A percentile compares a stretch with the other conserved stretches of the same genome.
Conservation (phyloP, 2,888 invertebrate species). For the Lumbricus terrestris region DNA sequence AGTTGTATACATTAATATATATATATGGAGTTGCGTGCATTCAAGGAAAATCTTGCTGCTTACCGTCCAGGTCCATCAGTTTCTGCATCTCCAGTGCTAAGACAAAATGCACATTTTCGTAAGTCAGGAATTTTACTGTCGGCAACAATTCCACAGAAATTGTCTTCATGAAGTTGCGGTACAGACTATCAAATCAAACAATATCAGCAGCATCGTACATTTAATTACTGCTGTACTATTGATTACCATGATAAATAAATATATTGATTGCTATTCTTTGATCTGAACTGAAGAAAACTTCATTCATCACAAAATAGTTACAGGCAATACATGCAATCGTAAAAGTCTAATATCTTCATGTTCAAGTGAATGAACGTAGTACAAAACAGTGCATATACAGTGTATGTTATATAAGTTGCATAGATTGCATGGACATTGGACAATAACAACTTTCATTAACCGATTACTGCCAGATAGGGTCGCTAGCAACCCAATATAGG, state of each 20-base stretch:
- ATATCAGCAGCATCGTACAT: constrained; percentile 75
- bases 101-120: constrained; percentile 85
- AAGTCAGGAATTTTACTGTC: constrained; percentile 64
- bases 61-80: constrained; percentile 82
- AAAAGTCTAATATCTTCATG: too few relatives aligned
- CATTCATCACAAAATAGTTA: background rate
- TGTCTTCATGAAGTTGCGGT: constrained; percentile 43
- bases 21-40: background rate
- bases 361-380: too few relatives aligned
- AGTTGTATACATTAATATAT: too few relatives aligned
- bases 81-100: constrained; percentile 81
- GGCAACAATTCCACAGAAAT: constrained; percentile 5
- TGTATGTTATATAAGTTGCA: too few relatives aligned
- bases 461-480: too few relatives aligned
- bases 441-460: too few relatives aligned
- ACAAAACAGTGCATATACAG: too few relatives aligned
- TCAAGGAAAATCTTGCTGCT: background rate
- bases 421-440: too few relatives aligned
- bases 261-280: background rate
- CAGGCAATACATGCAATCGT: too few relatives aligned
- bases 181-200: constrained; percentile 71
- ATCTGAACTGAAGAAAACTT: background rate
- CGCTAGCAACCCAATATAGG: too few relatives aligned
- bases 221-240: constrained; percentile 57
- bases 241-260: background rate